Percentiles rank a stretch among this genome's conserved stretches.
Evolutionary conservation across 2,797 vertebrate genomes (phyloP).

Genomic region (Fundulus diaphanus): DNA sequence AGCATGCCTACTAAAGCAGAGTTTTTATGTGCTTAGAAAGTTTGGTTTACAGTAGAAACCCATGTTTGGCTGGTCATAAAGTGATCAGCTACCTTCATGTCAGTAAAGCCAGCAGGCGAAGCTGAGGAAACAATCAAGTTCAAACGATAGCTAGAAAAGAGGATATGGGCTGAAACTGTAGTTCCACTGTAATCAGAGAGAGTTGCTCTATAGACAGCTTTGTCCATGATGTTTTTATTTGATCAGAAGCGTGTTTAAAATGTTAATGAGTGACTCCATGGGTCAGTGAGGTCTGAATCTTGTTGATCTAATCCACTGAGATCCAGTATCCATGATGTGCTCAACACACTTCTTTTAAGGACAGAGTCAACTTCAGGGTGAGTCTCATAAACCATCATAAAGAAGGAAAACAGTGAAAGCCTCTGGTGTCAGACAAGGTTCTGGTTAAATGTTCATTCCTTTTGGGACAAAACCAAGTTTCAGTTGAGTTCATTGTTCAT

Average conservation of each 20-base stretch:
- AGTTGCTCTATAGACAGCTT: neutral
- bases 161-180: neutral
- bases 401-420: too few relatives aligned
- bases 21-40: neutral
- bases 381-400: neutral
- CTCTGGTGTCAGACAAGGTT: too few relatives aligned
- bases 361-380: neutral
- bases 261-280: neutral
- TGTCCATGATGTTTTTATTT: too few relatives aligned
- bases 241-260: neutral
- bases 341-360: neutral
- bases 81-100: neutral
- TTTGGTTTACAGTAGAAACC: neutral
- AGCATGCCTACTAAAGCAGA: neutral
- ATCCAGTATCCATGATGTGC: neutral
- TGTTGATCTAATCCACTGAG: neutral
- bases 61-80: neutral
- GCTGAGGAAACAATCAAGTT: neutral
- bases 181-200: neutral
- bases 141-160: too few relatives aligned
- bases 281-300: neutral
- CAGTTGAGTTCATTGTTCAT: too few relatives aligned
- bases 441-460: too few relatives aligned
- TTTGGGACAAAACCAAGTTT: too few relatives aligned
- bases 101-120: neutral